A percentile compares a stretch with the other conserved stretches of the same genome.
phyloP scores from a whole-genome alignment of 2,888 invertebrate species.

The Parapristionchus giblindavisi region DNA sequence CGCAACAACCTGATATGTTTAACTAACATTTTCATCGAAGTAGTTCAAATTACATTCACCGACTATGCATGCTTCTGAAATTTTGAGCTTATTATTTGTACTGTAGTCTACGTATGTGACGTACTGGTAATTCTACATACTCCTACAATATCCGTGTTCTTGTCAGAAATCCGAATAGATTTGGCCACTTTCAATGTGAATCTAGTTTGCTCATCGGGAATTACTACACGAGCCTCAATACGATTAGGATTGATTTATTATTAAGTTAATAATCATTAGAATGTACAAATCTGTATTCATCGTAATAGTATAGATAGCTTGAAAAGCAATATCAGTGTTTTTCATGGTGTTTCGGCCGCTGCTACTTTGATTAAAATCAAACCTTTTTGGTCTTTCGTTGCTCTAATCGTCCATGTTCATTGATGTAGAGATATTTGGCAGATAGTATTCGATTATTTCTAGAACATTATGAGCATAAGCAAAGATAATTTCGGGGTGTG shows the following conservation, averaged over 20 bases:
- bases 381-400: too few species aligned
- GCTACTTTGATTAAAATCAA: too few species aligned
- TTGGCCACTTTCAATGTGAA: constrained; percentile 1
- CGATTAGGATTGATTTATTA: neutral
- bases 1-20: neutral
- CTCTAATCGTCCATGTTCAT: too few species aligned
- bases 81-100: neutral
- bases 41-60: neutral
- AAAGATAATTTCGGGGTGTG: too few species aligned
- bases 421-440: too few species aligned
- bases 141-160: neutral
- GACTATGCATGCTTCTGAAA: constrained; percentile 18
- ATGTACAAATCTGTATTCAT: neutral
- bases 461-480: too few species aligned
- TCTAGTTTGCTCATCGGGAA: neutral
- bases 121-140: constrained; percentile 13
- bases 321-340: too few species aligned
- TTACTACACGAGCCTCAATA: constrained; percentile 1
- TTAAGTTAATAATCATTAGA: neutral
- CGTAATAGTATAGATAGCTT: too few species aligned
- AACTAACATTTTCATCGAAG: neutral
- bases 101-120: neutral
- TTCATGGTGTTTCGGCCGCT: too few species aligned
- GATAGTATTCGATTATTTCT: too few species aligned
- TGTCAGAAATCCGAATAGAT: neutral